A percentile compares a stretch with the other conserved stretches of the same genome.
phyloP scores from a whole-genome alignment of 2,888 invertebrate species.

The Ochlodes sylvanus region DNA sequence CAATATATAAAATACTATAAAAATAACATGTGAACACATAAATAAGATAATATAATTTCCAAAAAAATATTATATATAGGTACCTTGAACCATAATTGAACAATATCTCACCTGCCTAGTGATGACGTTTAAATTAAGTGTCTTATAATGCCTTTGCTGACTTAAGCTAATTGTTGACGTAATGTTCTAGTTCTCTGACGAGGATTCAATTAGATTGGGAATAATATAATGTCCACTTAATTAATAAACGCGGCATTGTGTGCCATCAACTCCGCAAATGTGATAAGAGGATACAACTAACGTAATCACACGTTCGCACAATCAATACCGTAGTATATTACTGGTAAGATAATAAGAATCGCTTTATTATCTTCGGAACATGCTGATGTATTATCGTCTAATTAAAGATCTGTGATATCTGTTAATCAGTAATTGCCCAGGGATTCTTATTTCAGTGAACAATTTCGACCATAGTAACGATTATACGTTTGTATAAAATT shows the following conservation, averaged over 20 bases:
- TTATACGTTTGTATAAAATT: no score
- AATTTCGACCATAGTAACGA: background rate
- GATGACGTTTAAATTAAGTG: no score
- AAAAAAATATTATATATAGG: no score
- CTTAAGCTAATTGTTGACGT: no score
- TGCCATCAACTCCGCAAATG: constrained; percentile 15
- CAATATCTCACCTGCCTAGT: no score
- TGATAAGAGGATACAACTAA: constrained; percentile 25
- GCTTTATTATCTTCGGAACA: background rate
- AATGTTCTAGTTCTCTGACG: no score
- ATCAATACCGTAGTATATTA: constrained; percentile 1
- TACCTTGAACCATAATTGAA: no score
- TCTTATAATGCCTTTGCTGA: no score
- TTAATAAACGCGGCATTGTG: constrained; percentile 24
- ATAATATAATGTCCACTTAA: constrained; percentile 3
- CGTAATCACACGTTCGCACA: constrained; percentile 14
- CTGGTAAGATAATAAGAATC: background rate
- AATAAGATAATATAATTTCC: no score
- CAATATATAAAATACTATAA: no score
- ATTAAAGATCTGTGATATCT: background rate
- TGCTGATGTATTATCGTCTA: background rate
- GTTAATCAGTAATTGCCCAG: background rate
- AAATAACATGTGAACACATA: no score
- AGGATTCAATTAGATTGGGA: no score
- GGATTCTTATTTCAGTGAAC: background rate